Conservation (phyloP, 2,797 vertebrate genomes). For the Saxicola maurus region DNA sequence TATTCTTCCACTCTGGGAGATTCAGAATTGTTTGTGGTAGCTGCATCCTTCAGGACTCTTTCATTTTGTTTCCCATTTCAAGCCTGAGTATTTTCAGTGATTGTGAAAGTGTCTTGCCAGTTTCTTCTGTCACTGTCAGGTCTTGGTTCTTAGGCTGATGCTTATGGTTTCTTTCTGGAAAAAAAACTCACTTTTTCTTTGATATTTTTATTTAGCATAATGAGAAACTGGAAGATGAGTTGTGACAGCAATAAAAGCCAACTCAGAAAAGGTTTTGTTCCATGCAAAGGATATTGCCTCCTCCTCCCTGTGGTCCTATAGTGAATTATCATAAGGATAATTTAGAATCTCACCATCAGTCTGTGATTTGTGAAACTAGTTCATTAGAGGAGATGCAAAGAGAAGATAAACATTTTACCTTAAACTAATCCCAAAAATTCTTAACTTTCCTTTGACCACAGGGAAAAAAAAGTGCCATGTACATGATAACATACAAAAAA, state of each 20-base stretch:
- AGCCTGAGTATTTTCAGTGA: conserved; percentile 12
- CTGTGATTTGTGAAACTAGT: conserved; percentile 34
- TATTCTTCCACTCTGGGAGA: conserved; percentile 22
- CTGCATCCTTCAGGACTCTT: conserved; percentile 11
- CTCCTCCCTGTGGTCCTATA: neutral
- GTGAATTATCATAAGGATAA: conserved; percentile 31
- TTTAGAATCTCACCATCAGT: conserved; percentile 48
- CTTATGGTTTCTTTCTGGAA: neutral
- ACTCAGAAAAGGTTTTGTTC: neutral
- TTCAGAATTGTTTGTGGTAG: neutral
- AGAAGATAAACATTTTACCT: conserved; percentile 27
- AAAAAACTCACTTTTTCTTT: neutral
- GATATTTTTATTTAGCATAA: neutral
- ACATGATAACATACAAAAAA: conserved; percentile 31
- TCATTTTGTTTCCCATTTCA: conserved; percentile 23
- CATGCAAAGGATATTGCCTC: neutral
- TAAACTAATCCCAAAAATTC: conserved; percentile 33
- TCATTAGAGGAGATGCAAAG: conserved; percentile 37
- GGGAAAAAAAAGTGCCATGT: neutral
- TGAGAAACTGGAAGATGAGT: neutral
- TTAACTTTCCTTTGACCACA: conserved; percentile 39
- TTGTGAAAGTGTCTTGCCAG: neutral
- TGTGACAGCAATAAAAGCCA: neutral
- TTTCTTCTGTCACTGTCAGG: neutral
- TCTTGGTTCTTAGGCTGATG: neutral